These are phyloP conservation scores for Valencia hispanica DNA, from an alignment of 2,797 vertebrate genomes.

Conservation along the genomic window DNA sequence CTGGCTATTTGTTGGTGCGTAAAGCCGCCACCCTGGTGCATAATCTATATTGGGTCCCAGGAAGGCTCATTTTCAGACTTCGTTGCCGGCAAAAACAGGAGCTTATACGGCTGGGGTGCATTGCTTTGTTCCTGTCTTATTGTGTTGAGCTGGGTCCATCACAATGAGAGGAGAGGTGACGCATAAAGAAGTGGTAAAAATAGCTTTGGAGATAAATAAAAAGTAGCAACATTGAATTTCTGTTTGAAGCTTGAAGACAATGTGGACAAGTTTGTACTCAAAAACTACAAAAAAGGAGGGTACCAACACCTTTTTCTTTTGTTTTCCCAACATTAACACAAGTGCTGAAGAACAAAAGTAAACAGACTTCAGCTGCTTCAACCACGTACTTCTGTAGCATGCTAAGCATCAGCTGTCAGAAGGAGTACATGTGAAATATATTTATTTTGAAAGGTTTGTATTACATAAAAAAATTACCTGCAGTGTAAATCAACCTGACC, in stretches of 20 bases:
- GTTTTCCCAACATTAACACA: slow-evolving; percentile 26
- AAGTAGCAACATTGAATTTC: slow-evolving; percentile 20
- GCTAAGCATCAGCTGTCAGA: neutral
- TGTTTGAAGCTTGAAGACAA: slow-evolving; percentile 26
- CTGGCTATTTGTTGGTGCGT: neutral
- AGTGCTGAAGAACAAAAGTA: neutral
- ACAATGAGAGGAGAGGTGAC: slow-evolving; percentile 18
- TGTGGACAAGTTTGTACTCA: slow-evolving; percentile 34
- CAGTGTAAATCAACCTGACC: neutral
- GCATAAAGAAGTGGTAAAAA: slow-evolving; percentile 43
- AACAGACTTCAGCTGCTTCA: neutral
- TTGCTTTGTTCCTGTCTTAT: slow-evolving; percentile 17
- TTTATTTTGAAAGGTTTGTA: neutral
- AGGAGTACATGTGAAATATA: neutral
- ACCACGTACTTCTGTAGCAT: neutral
- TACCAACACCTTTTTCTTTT: slow-evolving; percentile 13
- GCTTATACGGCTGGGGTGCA: neutral
- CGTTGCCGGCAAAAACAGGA: neutral
- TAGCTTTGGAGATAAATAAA: slow-evolving; percentile 24
- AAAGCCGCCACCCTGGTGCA: neutral
- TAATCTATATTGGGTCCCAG: neutral
- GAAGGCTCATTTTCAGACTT: slow-evolving; percentile 5
- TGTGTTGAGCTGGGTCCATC: slow-evolving; percentile 28
- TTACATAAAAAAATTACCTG: neutral
- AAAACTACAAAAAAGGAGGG: slow-evolving; percentile 17